Evolutionary conservation across 2,113 vertebrate genomes (phyloP).

Genomic region (Anoplopoma fimbria): DNA sequence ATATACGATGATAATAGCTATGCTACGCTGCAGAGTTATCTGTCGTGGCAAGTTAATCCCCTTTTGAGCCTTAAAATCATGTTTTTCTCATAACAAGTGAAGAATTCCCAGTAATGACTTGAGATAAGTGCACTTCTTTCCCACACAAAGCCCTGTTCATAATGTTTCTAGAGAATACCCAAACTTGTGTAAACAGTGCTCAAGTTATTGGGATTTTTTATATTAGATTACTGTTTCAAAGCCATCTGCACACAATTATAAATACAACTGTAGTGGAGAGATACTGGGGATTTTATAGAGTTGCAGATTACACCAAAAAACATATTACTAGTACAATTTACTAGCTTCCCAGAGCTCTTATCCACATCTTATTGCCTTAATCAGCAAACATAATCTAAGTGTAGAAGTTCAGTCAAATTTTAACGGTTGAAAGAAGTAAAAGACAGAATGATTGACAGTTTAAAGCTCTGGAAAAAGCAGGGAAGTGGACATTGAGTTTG

Average conservation of each 20-base stretch:
- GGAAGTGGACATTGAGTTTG: too few relatives aligned
- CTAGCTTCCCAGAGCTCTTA: background rate
- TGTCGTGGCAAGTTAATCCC: slow-evolving; percentile 15
- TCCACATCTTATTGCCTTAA: background rate
- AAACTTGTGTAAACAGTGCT: background rate
- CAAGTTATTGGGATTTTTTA: background rate
- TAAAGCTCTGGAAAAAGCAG: too few relatives aligned
- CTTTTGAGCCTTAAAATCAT: background rate
- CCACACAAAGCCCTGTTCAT: slow-evolving; percentile 2
- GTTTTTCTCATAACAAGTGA: slow-evolving; percentile 28
- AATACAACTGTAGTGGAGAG: background rate
- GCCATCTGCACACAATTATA: background rate
- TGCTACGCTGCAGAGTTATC: background rate
- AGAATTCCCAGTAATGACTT: background rate
- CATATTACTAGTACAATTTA: background rate
- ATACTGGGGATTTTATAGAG: too few relatives aligned
- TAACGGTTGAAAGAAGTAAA: too few relatives aligned
- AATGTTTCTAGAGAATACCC: background rate
- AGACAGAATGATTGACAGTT: too few relatives aligned
- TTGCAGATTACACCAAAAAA: background rate
- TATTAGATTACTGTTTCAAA: background rate
- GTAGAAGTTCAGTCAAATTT: too few relatives aligned
- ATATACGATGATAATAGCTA: slow-evolving; percentile 25
- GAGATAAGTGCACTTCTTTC: slow-evolving; percentile 26
- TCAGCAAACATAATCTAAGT: too few relatives aligned